Conservation (phyloP, 1,140 invertebrate genomes). For the Euglossa dilemma region DNA sequence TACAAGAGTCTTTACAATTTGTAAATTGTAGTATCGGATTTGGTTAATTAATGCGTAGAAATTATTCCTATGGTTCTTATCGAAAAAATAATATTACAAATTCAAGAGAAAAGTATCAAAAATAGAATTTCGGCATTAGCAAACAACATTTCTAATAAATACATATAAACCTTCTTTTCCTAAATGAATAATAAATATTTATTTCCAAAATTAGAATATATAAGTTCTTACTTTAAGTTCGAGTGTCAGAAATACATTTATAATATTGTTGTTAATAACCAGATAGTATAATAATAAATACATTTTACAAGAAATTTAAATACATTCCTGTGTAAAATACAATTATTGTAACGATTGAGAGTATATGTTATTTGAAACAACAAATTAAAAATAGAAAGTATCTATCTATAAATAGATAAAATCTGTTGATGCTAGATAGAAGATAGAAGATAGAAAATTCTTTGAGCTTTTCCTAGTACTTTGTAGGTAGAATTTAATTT, state of each 20-base stretch:
- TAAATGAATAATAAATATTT: not conserved
- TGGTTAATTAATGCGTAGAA: no score
- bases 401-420: no score
- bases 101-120: not conserved
- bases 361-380: slow-evolving; percentile 33
- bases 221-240: slow-evolving; percentile 47
- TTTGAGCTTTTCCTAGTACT: no score
- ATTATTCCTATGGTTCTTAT: no score
- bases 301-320: slow-evolving; percentile 59
- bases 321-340: slow-evolving; percentile 55
- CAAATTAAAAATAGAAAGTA: slow-evolving; percentile 44
- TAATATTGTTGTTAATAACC: not conserved
- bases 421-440: no score
- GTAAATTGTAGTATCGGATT: no score
- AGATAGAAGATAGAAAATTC: no score
- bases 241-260: not conserved
- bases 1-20: no score
- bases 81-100: not conserved
- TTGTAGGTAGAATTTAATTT: no score
- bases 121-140: slow-evolving; percentile 11
- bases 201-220: not conserved
- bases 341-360: slow-evolving; percentile 47
- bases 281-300: slow-evolving; percentile 9
- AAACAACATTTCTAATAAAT: not conserved
- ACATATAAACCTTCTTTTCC: not conserved